Conservation (phyloP, 2,888 invertebrate species). For the Biston betularia region DNA sequence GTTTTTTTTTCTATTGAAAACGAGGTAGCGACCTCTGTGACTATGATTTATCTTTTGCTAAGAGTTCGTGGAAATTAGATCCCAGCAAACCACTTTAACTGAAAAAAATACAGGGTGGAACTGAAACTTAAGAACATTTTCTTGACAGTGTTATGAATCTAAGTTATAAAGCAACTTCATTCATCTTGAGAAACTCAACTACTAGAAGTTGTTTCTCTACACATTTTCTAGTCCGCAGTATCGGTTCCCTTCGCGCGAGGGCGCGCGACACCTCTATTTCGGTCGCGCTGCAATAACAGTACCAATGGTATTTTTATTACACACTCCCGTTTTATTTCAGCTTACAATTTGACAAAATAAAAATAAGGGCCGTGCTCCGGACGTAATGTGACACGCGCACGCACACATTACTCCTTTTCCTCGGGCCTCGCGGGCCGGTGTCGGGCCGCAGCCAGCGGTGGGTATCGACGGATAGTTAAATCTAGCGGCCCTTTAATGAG, state of each 20-base stretch:
- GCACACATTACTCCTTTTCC: slow-evolving; percentile 52
- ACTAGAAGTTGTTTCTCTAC: not conserved
- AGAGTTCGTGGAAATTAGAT: too few relatives aligned
- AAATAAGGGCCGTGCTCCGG: slow-evolving; percentile 74
- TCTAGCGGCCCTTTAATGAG: slow-evolving; percentile 80
- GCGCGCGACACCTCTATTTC: slow-evolving; percentile 74
- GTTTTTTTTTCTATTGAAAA: too few relatives aligned
- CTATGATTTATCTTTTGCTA: too few relatives aligned
- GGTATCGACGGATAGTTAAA: slow-evolving; percentile 59
- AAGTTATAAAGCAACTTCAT: too few relatives aligned
- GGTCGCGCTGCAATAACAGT: slow-evolving; percentile 79
- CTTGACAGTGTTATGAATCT: too few relatives aligned
- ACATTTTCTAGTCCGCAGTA: not conserved
- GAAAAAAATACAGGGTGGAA: too few relatives aligned
- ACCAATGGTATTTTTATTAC: slow-evolving; percentile 85
- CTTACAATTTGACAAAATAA: slow-evolving; percentile 85
- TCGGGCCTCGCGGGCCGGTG: not conserved
- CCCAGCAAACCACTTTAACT: too few relatives aligned
- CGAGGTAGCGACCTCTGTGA: too few relatives aligned
- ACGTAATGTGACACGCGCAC: slow-evolving; percentile 67
- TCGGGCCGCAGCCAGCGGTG: slow-evolving; percentile 53
- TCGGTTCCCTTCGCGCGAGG: slow-evolving; percentile 50
- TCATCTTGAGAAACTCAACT: not conserved
- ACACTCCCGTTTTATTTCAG: slow-evolving; percentile 83
- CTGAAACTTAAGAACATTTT: too few relatives aligned